Percentiles rank a stretch among this genome's conserved stretches.
Evolutionary conservation across 2,113 vertebrate genomes (phyloP).

Genomic region (Mustela nigripes): DNA sequence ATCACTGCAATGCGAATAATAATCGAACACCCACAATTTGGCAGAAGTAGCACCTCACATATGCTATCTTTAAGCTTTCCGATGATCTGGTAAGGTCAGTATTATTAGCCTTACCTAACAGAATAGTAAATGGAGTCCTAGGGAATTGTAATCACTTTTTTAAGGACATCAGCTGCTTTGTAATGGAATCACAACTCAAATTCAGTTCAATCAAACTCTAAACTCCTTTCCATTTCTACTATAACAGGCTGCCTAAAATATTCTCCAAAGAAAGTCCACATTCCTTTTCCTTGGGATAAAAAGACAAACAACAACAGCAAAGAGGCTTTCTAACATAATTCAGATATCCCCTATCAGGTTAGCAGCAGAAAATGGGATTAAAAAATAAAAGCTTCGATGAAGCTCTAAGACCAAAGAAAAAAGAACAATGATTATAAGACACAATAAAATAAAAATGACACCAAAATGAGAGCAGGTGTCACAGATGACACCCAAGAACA

Average conservation of each 20-base stretch:
- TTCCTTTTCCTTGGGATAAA: not conserved
- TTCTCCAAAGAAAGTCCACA: not conserved
- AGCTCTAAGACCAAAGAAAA: not conserved
- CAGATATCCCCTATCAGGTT: not conserved
- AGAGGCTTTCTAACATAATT: not conserved
- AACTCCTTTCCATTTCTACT: not conserved
- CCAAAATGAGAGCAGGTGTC: not conserved
- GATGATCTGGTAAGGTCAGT: not conserved
- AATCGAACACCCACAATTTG: no score
- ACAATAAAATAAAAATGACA: not conserved
- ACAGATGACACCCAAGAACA: accelerated
- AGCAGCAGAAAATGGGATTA: not conserved
- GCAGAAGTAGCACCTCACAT: not conserved
- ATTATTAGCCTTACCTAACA: not conserved
- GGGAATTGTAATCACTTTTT: not conserved
- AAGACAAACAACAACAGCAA: not conserved
- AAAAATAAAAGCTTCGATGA: not conserved
- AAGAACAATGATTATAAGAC: not conserved
- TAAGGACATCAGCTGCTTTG: not conserved
- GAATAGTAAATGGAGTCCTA: not conserved
- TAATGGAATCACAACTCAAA: not conserved
- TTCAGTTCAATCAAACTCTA: not conserved
- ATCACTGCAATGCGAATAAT: not conserved
- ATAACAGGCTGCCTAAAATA: not conserved
- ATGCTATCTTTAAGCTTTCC: not conserved